Evolutionary conservation across 2,797 vertebrate species (phyloP), one percentile per base, ranked within the genome.

Genomic region (Choloepus didactylus): DNA sequence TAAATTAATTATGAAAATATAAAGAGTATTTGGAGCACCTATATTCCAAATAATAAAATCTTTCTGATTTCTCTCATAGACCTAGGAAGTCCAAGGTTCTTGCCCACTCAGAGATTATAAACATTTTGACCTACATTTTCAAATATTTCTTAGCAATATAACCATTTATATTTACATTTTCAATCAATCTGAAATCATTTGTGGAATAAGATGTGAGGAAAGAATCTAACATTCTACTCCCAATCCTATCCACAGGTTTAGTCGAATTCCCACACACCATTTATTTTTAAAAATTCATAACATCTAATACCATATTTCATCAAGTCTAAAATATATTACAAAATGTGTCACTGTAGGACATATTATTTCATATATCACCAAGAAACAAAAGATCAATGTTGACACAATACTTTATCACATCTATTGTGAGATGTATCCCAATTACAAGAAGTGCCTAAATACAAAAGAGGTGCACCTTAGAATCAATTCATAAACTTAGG

Each of bases 231-330:
- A 15, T 7, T 69, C 51, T 84, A 56, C 81, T 5, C 11, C 19
- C 6, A 23, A 72, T 41, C 44, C 19, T 11, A 62, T 10, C 15
- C 27, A 41, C 59, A 76, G 54, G 27, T 66, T 67, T 49, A 86
- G 41, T 11, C 56, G 60, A 51, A 86, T 79, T 89, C 27, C 9
- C 59, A 41, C 15, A 64, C 16, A 70, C 6, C 67, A 67, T 62
- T 38, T 81, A 38, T 79, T 92, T 94, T 79, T 29, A 7, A 38
- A 96, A 87, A 77, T 85, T 85, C 16, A 82, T 6, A 91, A 89
- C 46, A 92, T 89, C 67, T 84, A 80, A 75, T 67, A 59, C 15
- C n/a, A 69, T 3, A 84, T 51, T 73, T 69, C 18, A 91, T 70
- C 49, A 95, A 67, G 62, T 77, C 15, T 91, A 77, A 62, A 62